Percentiles rank a stretch among this genome's conserved stretches.
Conservation (phyloP, 2,797 vertebrate species). For the Propithecus deckenii region DNA sequence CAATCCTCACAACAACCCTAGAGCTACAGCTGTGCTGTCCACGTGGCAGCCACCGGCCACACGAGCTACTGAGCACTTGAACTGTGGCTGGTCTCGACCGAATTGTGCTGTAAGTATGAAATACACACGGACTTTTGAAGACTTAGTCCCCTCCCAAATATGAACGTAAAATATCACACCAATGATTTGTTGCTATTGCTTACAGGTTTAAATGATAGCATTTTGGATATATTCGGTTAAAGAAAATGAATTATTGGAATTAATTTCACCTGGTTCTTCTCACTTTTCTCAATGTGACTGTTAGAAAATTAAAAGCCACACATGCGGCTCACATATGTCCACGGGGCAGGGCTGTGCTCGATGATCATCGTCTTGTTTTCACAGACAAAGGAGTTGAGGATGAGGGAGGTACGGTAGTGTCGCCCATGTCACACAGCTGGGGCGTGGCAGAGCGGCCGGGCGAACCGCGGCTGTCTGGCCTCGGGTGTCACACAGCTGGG, state of each 20-base stretch:
- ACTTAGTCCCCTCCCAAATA: background rate
- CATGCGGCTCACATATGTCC: background rate
- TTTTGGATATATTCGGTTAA: background rate
- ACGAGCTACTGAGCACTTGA: background rate
- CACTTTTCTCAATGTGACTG: background rate
- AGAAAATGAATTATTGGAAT: background rate
- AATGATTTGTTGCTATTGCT: background rate
- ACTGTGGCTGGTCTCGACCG: background rate
- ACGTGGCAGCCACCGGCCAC: background rate
- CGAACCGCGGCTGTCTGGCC: background rate
- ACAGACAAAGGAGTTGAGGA: background rate
- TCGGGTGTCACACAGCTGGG: background rate
- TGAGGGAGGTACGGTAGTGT: rapidly evolving
- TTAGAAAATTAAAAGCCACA: background rate
- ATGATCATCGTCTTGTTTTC: background rate
- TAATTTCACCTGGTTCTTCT: background rate
- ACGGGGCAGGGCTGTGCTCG: background rate
- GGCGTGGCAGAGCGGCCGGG: background rate
- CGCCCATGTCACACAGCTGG: background rate
- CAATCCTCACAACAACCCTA: background rate
- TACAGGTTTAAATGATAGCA: background rate
- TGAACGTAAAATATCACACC: background rate
- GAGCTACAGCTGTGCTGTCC: background rate
- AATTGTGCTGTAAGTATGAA: background rate
- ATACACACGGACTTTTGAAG: background rate